Conservation (phyloP, 53 echinoderm and acorn worm species). For the Henricia sp. region DNA sequence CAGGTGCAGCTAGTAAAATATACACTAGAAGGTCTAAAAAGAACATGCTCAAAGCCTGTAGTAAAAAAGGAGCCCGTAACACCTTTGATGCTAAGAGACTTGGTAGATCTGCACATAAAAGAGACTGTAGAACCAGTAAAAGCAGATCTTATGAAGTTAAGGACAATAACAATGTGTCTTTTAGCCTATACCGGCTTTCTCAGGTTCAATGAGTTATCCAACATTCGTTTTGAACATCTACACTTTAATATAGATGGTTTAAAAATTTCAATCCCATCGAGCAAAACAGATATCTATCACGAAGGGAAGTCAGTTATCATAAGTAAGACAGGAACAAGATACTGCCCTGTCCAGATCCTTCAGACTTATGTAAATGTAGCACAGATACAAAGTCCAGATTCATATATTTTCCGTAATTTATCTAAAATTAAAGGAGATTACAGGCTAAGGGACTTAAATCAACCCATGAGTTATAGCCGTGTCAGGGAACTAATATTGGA, state of each 20-base stretch:
- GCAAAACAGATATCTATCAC: slow-evolving; percentile 10
- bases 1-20: background rate
- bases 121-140: no score
- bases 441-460: background rate
- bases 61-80: slow-evolving; percentile 31
- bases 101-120: slow-evolving; percentile 4
- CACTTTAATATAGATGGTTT: slow-evolving; percentile 1
- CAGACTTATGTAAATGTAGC: slow-evolving; percentile 17
- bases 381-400: slow-evolving; percentile 1
- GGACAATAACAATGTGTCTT: slow-evolving; percentile 18
- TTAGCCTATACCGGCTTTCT: background rate
- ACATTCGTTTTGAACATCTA: background rate
- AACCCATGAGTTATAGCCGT: background rate
- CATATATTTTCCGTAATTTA: background rate
- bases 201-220: background rate
- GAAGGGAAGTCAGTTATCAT: background rate
- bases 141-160: background rate
- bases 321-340: background rate
- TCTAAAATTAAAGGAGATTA: slow-evolving; percentile 28
- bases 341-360: slow-evolving; percentile 6
- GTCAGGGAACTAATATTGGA: slow-evolving; percentile 35
- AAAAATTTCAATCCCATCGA: background rate
- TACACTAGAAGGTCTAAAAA: slow-evolving; percentile 21
- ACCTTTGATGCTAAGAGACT: background rate
- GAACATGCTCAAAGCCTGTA: background rate